Conservation (phyloP, 2,113 vertebrate genomes). For the Typhlomys cinereus region DNA sequence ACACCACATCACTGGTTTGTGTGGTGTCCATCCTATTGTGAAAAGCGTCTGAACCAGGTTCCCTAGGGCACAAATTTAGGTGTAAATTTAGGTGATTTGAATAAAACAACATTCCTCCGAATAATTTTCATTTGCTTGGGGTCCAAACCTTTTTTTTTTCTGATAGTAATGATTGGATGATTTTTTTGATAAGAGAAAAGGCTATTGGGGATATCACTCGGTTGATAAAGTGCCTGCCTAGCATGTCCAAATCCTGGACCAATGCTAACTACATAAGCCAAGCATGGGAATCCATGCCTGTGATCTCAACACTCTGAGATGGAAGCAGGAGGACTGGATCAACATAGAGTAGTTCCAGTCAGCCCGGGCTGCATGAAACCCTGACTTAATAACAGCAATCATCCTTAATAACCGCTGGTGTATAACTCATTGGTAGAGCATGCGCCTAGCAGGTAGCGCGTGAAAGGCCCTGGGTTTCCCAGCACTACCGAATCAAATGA, state of each 20-base stretch:
- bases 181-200: slow-evolving; percentile 14
- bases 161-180: not conserved
- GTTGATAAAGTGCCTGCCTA: not conserved
- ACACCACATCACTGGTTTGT: not conserved
- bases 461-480: not conserved
- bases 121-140: not conserved
- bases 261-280: not conserved
- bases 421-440: not conserved
- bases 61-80: not conserved
- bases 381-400: not conserved
- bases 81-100: not conserved
- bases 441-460: not conserved
- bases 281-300: not conserved
- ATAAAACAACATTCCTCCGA: not conserved
- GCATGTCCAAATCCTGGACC: too few species aligned
- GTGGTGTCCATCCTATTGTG: not conserved
- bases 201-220: not conserved
- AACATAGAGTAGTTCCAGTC: not conserved
- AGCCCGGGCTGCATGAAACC: not conserved
- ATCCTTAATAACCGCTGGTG: not conserved
- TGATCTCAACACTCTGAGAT: not conserved
- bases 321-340: too few species aligned
- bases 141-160: slow-evolving; percentile 14
- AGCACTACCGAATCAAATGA: not conserved
- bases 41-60: not conserved